These are phyloP conservation scores for Lithobates pipiens DNA, from an alignment of 2,797 vertebrate genomes.

Conservation along the genomic window DNA sequence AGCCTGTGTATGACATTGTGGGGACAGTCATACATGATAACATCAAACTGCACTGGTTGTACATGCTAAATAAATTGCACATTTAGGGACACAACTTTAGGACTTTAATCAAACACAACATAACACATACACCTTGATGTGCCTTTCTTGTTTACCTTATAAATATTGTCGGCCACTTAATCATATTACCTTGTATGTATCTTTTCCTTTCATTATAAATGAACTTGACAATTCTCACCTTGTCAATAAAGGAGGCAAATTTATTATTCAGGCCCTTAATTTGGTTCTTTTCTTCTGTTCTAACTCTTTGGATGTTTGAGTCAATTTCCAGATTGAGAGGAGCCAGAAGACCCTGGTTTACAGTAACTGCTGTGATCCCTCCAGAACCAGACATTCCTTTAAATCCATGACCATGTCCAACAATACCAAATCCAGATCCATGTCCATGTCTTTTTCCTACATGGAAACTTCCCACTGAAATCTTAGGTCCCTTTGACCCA, in stretches of 20 bases:
- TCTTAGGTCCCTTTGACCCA: slow-evolving; percentile 25
- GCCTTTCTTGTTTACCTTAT: not conserved
- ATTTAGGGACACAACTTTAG: no score
- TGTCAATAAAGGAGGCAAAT: slow-evolving; percentile 88
- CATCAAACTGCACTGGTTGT: no score
- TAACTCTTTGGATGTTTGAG: slow-evolving; percentile 44
- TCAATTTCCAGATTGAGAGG: slow-evolving; percentile 29
- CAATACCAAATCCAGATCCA: not conserved
- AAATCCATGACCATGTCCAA: not conserved
- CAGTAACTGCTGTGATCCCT: slow-evolving; percentile 68
- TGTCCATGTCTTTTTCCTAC: slow-evolving; percentile 16
- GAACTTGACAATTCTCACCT: slow-evolving; percentile 74
- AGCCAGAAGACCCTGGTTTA: slow-evolving; percentile 82
- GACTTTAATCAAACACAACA: no score
- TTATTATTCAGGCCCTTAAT: slow-evolving; percentile 89
- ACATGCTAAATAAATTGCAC: no score
- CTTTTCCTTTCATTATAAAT: not conserved
- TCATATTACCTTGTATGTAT: not conserved
- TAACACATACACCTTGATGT: not conserved
- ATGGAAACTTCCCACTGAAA: not conserved
- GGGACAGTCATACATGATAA: no score
- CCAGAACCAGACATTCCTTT: slow-evolving; percentile 5
- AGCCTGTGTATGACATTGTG: no score
- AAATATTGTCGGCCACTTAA: no score
- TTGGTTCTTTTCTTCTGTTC: slow-evolving; percentile 83